phyloP scores from a whole-genome alignment of 2,888 invertebrate genomes.

The Harpalus rubripes region DNA sequence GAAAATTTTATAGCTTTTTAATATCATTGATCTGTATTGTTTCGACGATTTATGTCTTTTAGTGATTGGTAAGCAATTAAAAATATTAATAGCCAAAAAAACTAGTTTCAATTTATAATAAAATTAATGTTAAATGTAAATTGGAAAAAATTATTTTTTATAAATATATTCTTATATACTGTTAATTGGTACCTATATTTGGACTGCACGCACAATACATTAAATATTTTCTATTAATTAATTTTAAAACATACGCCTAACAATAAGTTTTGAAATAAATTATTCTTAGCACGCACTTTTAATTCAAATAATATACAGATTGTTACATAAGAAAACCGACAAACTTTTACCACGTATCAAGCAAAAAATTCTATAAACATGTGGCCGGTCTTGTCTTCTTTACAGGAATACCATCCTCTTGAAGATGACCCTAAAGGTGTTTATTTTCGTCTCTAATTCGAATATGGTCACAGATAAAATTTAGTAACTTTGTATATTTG shows the following conservation, averaged over 20 bases:
- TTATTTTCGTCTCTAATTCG: too few relatives aligned
- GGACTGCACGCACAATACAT: neutral
- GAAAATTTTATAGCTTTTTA: neutral
- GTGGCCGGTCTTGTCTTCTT: too few relatives aligned
- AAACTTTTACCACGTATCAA: too few relatives aligned
- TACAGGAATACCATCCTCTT: too few relatives aligned
- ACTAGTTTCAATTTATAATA: neutral
- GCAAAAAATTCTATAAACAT: too few relatives aligned
- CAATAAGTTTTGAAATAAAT: neutral
- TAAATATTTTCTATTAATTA: neutral
- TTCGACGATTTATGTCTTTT: neutral
- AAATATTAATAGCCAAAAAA: neutral
- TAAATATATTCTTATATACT: neutral
- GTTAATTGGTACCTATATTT: slow-evolving; percentile 2
- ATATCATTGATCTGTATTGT: neutral
- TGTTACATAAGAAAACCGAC: too few relatives aligned
- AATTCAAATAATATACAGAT: too few relatives aligned
- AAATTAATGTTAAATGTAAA: neutral
- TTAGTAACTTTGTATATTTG: too few relatives aligned
- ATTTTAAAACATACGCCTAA: neutral
- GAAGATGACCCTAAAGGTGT: too few relatives aligned
- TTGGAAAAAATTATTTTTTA: neutral
- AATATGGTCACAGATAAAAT: too few relatives aligned
- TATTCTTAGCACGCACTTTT: neutral
- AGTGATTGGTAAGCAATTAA: neutral